A percentile compares a stretch with the other conserved stretches of the same genome.
phyloP scores from a whole-genome alignment of 2,797 vertebrate species.

The Jordanella pulchra region DNA sequence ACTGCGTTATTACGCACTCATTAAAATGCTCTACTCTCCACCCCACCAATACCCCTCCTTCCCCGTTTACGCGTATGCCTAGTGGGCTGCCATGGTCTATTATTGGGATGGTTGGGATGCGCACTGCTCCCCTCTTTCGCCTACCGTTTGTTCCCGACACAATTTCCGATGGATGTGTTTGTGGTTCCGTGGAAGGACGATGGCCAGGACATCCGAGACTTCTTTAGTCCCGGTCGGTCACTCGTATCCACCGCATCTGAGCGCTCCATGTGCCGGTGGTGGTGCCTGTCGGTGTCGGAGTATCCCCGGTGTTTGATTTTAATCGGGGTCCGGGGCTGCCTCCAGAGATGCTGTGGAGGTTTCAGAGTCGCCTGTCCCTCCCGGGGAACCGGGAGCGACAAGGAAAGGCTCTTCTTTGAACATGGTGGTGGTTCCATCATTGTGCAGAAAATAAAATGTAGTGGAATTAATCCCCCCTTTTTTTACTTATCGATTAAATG shows the following conservation, averaged over 20 bases:
- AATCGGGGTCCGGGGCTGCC: conserved; percentile 94
- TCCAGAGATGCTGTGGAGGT: conserved; percentile 94
- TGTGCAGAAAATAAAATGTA: conserved; percentile 61
- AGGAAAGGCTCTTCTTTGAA: conserved; percentile 90
- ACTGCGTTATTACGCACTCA: conserved; percentile 69
- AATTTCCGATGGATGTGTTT: conserved; percentile 82
- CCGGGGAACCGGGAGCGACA: conserved; percentile 89
- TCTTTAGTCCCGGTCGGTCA: conserved; percentile 91
- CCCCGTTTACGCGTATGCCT: conserved; percentile 67
- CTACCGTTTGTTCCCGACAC: conserved; percentile 87
- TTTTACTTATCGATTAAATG: conserved; percentile 54
- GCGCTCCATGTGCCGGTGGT: conserved; percentile 90
- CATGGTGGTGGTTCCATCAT: conserved; percentile 89
- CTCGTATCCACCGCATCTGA: conserved; percentile 92
- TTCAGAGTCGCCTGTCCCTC: conserved; percentile 90
- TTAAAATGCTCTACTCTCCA: conserved; percentile 47
- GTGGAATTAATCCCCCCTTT: conserved; percentile 40
- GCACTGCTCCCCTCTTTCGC: conserved; percentile 30
- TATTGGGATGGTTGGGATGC: conserved; percentile 59
- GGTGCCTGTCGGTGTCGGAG: conserved; percentile 90
- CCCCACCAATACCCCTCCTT: conserved; percentile 3
- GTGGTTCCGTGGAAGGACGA: conserved; percentile 92
- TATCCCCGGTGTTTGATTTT: conserved; percentile 94
- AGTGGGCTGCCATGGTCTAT: conserved; percentile 60
- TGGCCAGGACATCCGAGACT: conserved; percentile 95